phyloP scores from a whole-genome alignment of 2,888 invertebrate genomes.

The Ornithoptera priamus region DNA sequence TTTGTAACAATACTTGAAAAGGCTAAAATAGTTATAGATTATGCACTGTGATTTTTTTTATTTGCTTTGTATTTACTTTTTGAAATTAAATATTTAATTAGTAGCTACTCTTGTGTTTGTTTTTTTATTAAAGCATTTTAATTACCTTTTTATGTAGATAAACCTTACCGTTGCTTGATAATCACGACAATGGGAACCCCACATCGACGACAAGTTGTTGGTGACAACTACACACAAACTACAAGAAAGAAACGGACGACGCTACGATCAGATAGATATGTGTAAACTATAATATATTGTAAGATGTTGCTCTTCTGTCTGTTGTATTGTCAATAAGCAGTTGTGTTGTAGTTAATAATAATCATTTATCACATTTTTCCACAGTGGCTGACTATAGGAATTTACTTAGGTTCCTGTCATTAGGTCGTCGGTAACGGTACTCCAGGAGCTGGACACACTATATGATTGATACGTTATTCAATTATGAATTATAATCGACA shows the following conservation, averaged over 20 bases:
- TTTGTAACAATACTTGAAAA: slow-evolving; percentile 31
- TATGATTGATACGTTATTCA: too few species aligned
- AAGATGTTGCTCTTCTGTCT: not conserved
- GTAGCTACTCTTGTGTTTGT: not conserved
- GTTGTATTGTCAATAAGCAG: not conserved
- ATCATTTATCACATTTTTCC: too few species aligned
- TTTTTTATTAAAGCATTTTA: not conserved
- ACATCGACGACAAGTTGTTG: too few species aligned
- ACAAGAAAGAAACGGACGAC: too few species aligned
- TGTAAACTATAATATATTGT: too few species aligned
- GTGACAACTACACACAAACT: too few species aligned
- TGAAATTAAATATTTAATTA: slow-evolving; percentile 27
- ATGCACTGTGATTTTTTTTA: slow-evolving; percentile 38
- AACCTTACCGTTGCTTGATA: not conserved
- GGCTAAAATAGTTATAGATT: slow-evolving; percentile 30
- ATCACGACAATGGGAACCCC: too few species aligned
- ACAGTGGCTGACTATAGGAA: too few species aligned
- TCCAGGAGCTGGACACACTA: too few species aligned
- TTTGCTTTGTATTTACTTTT: slow-evolving; percentile 20
- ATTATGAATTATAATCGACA: slow-evolving; percentile 25
- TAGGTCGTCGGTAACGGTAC: too few species aligned
- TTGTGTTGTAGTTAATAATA: not conserved
- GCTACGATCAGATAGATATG: too few species aligned
- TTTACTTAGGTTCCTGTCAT: too few species aligned
- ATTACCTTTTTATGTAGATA: not conserved